phyloP scores from a whole-genome alignment of 2,113 vertebrate species.

The Cyrtonyx montezumae region DNA sequence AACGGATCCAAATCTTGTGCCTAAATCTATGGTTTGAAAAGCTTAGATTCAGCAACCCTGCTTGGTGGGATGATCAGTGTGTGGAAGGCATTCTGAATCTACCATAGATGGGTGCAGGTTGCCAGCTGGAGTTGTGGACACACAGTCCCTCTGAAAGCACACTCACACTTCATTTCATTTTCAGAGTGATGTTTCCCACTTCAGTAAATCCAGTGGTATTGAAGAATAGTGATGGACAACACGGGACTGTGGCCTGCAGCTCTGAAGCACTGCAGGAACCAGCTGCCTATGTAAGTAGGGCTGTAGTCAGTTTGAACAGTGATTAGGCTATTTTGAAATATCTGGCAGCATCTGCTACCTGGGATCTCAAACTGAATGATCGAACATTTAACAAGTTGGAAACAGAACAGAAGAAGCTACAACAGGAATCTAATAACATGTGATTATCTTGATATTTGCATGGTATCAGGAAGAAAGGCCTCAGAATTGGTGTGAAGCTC shows the following conservation, averaged over 20 bases:
- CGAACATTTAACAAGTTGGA: neutral
- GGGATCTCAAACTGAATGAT: neutral
- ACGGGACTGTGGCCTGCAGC: fast-evolving
- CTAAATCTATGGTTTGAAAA: neutral
- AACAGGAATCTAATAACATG: fast-evolving
- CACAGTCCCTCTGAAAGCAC: neutral
- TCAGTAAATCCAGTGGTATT: neutral
- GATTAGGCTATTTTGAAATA: neutral
- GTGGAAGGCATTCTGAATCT: neutral
- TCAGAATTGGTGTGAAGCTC: neutral
- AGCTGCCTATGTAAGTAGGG: neutral
- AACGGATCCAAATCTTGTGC: neutral
- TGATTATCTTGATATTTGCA: neutral
- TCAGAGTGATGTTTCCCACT: neutral
- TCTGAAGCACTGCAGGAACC: neutral
- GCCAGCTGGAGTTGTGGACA: neutral
- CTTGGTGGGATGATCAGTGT: neutral
- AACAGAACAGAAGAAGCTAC: neutral
- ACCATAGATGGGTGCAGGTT: fast-evolving
- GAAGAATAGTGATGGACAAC: neutral
- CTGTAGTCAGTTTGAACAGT: neutral
- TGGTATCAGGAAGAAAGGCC: neutral
- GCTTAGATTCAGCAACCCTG: neutral
- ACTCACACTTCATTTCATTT: neutral
- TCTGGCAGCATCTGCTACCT: neutral